Evolutionary conservation across 2,797 vertebrate genomes (phyloP), one percentile per base, ranked within the genome.

Genomic region (Schizopygopsis pylzovi): DNA sequence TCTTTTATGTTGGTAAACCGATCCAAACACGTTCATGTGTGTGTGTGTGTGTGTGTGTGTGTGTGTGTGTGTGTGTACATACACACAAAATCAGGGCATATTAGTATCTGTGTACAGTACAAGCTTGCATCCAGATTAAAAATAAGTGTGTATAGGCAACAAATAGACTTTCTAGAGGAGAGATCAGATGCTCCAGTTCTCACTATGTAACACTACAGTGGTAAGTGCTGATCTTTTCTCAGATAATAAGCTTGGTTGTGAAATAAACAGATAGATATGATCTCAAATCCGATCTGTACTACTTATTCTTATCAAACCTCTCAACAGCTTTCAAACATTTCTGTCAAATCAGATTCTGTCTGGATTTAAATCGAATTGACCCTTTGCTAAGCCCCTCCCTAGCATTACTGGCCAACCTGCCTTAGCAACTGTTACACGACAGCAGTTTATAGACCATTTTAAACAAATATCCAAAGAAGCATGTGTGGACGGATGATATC

Each of bases 201-300:
- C n/a, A 12, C 15, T 70, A 16, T 7, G 20, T 49, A 83, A 63
- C 82, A 22, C 61, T 37, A n/a, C 9, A 54, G 39, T 68, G 81
- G 82, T 78, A 83, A 65, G 71, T 83, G 59, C 49, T 76, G 11
- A 65, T 22, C 37, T 68, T 68, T 25, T 28, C 1, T 68, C 11
- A 56, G 63, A 22, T 75, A 49, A 22, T 52, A 33, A 25, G 47
- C 45, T 75, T 25, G 37, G 28, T 54, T 83, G 18, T 88, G 52
- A 90, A 89, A 88, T 78, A 63, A 86, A 85, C 56, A 25, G 16
- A 49, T 49, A 75, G 56, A 76, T 78, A 15, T 41, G 7, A 59
- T 59, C 37, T 41, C n/a, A 5, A 41, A 7, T 78, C 22, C 41
- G 12, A 78, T 41, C 43, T 63, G 56, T 63, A 65, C 56, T 54